Conservation (phyloP, 1,140 invertebrate species). For the Antheraea mylitta region DNA sequence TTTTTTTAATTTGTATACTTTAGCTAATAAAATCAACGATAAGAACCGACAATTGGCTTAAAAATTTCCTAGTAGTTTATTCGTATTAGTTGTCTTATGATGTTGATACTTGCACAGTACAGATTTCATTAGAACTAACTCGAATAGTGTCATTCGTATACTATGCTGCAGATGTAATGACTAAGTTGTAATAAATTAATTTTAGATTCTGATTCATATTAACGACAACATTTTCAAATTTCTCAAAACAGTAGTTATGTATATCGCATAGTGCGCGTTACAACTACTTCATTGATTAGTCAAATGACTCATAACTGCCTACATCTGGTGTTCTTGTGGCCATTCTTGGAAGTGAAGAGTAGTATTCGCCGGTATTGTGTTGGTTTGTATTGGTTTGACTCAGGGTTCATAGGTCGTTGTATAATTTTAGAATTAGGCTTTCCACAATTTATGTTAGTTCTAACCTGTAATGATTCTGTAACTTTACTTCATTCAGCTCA, state of each 20-base stretch:
- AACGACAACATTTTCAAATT: not conserved
- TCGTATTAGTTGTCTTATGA: too few species aligned
- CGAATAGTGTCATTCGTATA: too few species aligned
- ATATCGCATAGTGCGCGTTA: not conserved
- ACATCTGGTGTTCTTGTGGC: conserved; percentile 18
- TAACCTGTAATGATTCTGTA: too few species aligned
- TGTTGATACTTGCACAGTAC: too few species aligned
- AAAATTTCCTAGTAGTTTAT: too few species aligned
- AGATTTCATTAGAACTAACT: too few species aligned
- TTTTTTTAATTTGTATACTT: too few species aligned
- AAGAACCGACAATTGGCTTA: too few species aligned
- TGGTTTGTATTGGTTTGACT: conserved; percentile 20
- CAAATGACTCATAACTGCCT: conserved; percentile 24
- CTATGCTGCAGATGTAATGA: not conserved
- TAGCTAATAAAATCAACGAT: too few species aligned
- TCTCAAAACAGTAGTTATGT: not conserved
- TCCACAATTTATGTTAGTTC: not conserved
- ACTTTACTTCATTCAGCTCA: too few species aligned
- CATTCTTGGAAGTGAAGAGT: conserved; percentile 16
- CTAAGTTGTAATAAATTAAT: not conserved
- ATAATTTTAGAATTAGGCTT: not conserved
- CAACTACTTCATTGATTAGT: not conserved
- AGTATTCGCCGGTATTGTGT: not conserved
- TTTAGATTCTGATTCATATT: not conserved
- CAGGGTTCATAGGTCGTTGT: conserved; percentile 24